Base-by-base conservation (phyloP, 2,797 vertebrate genomes). In the Crenuchus spilurus region DNA sequence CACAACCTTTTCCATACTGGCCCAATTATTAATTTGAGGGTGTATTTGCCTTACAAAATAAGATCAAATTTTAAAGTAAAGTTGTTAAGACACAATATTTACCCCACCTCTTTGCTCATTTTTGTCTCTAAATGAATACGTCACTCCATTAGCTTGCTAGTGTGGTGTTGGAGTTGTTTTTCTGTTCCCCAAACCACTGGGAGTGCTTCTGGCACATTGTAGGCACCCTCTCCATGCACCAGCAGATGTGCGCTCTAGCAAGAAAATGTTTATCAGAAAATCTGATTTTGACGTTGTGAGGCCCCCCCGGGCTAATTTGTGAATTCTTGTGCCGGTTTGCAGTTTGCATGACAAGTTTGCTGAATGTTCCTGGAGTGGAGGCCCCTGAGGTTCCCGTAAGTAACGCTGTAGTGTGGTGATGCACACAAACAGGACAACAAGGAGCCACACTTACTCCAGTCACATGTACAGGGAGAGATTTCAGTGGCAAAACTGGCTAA, bases 231-330 rank as follows among this genome's bases (percentile, higher is more conserved):
- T 57, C 61, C 16, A 1, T 37, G 51, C 51, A 35, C n/a, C 48
- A 28, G 51, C 71, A 74, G 71, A 54, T 74, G 71, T 65, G 51
- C 51, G 33, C 62, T 57, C 42, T 74, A 55, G 7, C 30, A 13
- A 66, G 71, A 1, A 44, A 74, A 57, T 58, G 71, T 66, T 74
- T 61, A 74, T 74, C 71, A 74, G 51, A 58, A 55, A 74, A 66
- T 74, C 62, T 35, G 6, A 48, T 66, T 65, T 46, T 31, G 30
- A 37, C 71, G 20, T 57, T 37, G 16, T 24, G 16, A 44, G 30
- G 26, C 28, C 28, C 51, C 11, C 24, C 44, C 14, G 30, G 62
- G 51, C 71, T 74, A 74, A 74, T 74, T 74, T 74, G 54, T 41
- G 54, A 48, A 65, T 37, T 35, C 51, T 73, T 52, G 24, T 48